These are phyloP conservation scores for Quadriops clusia DNA, from an alignment of 2,888 invertebrate species.

Conservation along the genomic window DNA sequence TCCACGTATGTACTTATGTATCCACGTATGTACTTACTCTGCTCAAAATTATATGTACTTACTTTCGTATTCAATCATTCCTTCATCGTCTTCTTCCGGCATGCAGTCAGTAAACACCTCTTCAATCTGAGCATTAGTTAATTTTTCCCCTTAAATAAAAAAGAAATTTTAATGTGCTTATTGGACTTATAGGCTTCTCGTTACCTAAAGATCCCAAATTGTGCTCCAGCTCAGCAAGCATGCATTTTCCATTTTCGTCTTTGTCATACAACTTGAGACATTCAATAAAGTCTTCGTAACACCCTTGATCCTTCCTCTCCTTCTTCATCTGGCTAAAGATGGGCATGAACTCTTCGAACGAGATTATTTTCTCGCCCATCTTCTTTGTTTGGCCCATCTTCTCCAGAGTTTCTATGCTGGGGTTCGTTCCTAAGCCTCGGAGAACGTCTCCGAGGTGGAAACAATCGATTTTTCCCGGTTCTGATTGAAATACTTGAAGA, in stretches of 20 bases:
- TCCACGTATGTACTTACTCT: background rate
- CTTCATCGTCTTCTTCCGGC: slow-evolving; percentile 87
- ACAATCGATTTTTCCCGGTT: slow-evolving; percentile 79
- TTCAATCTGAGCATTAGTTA: slow-evolving; percentile 66
- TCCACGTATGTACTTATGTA: too few relatives aligned
- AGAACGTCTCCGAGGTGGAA: slow-evolving; percentile 81
- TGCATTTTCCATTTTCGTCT: slow-evolving; percentile 89
- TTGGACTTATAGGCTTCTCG: slow-evolving; percentile 15
- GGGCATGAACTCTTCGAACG: slow-evolving; percentile 92
- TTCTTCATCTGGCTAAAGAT: slow-evolving; percentile 87
- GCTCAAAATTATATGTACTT: slow-evolving; percentile 40
- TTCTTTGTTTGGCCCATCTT: slow-evolving; percentile 91
- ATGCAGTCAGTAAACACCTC: slow-evolving; percentile 74
- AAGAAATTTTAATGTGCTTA: slow-evolving; percentile 7
- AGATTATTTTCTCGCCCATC: slow-evolving; percentile 75
- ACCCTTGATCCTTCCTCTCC: slow-evolving; percentile 83
- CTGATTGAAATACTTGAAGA: too few relatives aligned
- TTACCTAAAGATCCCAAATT: slow-evolving; percentile 84
- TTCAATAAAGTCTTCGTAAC: slow-evolving; percentile 98
- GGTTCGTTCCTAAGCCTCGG: slow-evolving; percentile 86
- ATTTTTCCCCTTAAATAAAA: slow-evolving; percentile 58
- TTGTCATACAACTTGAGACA: slow-evolving; percentile 99
- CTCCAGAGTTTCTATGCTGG: slow-evolving; percentile 81
- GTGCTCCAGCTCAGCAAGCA: slow-evolving; percentile 90
- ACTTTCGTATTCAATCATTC: slow-evolving; percentile 86